A percentile compares a stretch with the other conserved stretches of the same genome.
phyloP scores from a whole-genome alignment of 2,797 vertebrate genomes.

The Rhinogobio ventralis region DNA sequence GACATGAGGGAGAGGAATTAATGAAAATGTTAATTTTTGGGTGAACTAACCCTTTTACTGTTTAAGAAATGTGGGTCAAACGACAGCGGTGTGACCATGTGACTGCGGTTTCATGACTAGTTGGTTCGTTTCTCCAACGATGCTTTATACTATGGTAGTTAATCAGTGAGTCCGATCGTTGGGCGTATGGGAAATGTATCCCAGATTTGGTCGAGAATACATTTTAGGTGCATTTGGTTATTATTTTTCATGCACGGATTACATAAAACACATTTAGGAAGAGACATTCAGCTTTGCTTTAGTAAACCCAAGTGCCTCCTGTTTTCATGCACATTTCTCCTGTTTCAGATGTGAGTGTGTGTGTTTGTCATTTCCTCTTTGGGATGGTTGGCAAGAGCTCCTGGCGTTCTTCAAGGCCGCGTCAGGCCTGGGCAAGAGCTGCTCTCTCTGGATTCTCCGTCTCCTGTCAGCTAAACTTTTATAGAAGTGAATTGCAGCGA shows the following conservation, averaged over 20 bases:
- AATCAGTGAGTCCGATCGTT: neutral
- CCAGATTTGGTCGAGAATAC: neutral
- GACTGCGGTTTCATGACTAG: no score
- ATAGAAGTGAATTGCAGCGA: slow-evolving; percentile 10
- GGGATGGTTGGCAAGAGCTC: slow-evolving; percentile 38
- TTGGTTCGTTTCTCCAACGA: neutral
- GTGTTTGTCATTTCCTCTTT: slow-evolving; percentile 57
- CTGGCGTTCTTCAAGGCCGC: slow-evolving; percentile 38
- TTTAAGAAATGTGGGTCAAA: no score
- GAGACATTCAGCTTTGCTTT: slow-evolving; percentile 36
- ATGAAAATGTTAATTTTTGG: no score
- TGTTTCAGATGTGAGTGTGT: slow-evolving; percentile 41
- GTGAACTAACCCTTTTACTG: no score
- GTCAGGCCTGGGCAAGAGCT: slow-evolving; percentile 19
- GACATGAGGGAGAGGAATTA: no score
- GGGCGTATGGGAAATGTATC: neutral
- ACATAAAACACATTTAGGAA: neutral
- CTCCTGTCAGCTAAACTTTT: slow-evolving; percentile 36
- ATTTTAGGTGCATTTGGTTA: neutral
- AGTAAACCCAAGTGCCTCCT: slow-evolving; percentile 51
- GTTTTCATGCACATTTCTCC: no score
- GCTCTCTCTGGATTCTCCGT: slow-evolving; percentile 10
- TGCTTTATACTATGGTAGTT: neutral
- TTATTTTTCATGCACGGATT: slow-evolving; percentile 14
- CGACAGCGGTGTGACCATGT: no score